Evolutionary conservation across 2,113 vertebrate species (phyloP).

Genomic region (Epinephelus fuscoguttatus): DNA sequence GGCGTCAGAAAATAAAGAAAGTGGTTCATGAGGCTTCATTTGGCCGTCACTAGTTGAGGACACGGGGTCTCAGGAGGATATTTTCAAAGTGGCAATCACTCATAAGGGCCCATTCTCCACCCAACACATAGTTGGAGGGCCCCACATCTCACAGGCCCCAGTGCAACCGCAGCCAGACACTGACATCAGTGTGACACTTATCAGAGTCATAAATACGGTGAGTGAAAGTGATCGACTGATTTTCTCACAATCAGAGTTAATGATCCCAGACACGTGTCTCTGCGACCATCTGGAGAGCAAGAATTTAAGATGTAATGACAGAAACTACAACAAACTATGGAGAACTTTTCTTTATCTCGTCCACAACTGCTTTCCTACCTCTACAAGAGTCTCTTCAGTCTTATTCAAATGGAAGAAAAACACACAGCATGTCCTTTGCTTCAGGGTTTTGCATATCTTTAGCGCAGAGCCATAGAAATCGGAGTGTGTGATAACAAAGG

Average conservation of each 20-base stretch:
- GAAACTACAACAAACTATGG: neutral
- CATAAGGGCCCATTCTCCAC: no score
- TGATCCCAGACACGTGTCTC: neutral
- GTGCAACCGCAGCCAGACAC: neutral
- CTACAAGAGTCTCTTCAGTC: no score
- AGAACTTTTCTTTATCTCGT: neutral
- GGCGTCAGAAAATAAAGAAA: no score
- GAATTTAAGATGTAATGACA: no score
- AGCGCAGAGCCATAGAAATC: neutral
- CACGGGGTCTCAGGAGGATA: no score
- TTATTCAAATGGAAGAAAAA: neutral
- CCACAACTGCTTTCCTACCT: neutral
- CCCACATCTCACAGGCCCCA: no score
- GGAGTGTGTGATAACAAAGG: neutral
- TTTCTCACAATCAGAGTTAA: neutral
- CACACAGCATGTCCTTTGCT: neutral
- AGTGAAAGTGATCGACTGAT: neutral
- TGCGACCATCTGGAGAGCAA: neutral
- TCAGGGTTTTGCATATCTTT: neutral
- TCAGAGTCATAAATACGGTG: neutral
- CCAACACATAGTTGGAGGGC: no score
- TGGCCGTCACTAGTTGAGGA: no score
- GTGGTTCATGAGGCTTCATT: no score
- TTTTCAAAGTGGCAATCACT: no score
- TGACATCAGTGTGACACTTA: neutral